Base-by-base conservation (phyloP, 2,888 invertebrate genomes). In the Nomada fabriciana region DNA sequence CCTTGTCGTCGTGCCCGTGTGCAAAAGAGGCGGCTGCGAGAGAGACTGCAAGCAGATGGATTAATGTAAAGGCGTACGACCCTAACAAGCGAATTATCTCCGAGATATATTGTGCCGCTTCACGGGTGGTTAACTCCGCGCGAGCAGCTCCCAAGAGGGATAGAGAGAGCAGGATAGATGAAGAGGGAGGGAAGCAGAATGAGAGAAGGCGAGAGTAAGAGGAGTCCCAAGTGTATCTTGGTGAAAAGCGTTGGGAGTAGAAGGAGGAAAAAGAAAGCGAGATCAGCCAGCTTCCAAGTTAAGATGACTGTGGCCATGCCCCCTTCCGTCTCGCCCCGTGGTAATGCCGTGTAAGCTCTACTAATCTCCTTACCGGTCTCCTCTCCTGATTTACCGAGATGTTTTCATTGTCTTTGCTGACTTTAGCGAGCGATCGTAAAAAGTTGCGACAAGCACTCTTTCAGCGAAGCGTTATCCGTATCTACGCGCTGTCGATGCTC, bases 1-100 rank as follows among this genome's bases (percentile, higher is more conserved):
- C 52, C 63, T 74, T 79, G 83, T 76, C 74, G 73, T 75, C 78
- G 74, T 75, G 70, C 20, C 68, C 77, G 43, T n/a, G 83, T 23
- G 82, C 87, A 78, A 87, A 82, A 76, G 86, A 82, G 82, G 76
- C 79, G 80, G 84, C 75, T 76, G 82, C 82, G 67, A 87, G 82
- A 82, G 78, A 78, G 85, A 79, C 78, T 72, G 78, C 86, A 80
- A 81, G 86, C 77, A 77, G 86, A 88, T 86, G 89, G 87, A 92
- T 91, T 88, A 89, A 89, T 87, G 88, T 87, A 86, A 85, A 84
- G 83, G 87, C 82, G 82, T 84, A 84, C 82, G 86, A 88, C 85
- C 86, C 90, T 91, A 92, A 92, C 92, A 91, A 91, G 91, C 91
- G 90, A 93, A 93, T 93, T 91, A 93, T 90, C 90, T 87, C 82